A percentile compares a stretch with the other conserved stretches of the same genome.
phyloP scores from a whole-genome alignment of 2,113 vertebrate genomes.

The Vombatus ursinus region DNA sequence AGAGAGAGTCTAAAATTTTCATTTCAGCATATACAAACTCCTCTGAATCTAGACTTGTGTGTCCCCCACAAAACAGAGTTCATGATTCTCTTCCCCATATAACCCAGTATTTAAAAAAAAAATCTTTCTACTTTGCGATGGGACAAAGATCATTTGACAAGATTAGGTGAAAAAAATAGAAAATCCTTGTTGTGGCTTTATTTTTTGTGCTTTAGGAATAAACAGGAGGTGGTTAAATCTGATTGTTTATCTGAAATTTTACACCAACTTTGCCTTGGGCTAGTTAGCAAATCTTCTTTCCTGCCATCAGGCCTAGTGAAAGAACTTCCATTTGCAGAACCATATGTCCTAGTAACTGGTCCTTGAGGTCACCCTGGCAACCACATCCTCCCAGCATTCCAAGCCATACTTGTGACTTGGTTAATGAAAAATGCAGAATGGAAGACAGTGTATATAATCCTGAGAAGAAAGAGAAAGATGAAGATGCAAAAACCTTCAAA shows the following conservation, averaged over 20 bases:
- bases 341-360: slow-evolving; percentile 38
- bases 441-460: neutral
- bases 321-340: slow-evolving; percentile 51
- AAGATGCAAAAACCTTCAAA: slow-evolving; percentile 5
- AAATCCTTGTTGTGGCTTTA: slow-evolving; percentile 63
- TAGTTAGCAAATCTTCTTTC: slow-evolving; percentile 76
- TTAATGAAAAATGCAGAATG: slow-evolving; percentile 18
- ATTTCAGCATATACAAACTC: slow-evolving; percentile 41
- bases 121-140: slow-evolving; percentile 58
- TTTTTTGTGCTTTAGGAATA: slow-evolving; percentile 82
- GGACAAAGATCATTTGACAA: slow-evolving; percentile 79
- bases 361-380: slow-evolving; percentile 54
- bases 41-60: slow-evolving; percentile 63
- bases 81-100: slow-evolving; percentile 49
- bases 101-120: slow-evolving; percentile 53
- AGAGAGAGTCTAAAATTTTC: slow-evolving; percentile 55
- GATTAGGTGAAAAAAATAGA: slow-evolving; percentile 76
- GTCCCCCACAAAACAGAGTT: slow-evolving; percentile 63
- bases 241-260: slow-evolving; percentile 87
- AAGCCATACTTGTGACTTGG: slow-evolving; percentile 43
- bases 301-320: slow-evolving; percentile 28
- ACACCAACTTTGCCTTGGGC: slow-evolving; percentile 80
- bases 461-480: slow-evolving; percentile 22
- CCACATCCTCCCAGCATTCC: slow-evolving; percentile 1
- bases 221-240: slow-evolving; percentile 85